Evolutionary conservation across 1,140 invertebrate species (phyloP).

Genomic region (Ceratoteleas bidentatus): DNA sequence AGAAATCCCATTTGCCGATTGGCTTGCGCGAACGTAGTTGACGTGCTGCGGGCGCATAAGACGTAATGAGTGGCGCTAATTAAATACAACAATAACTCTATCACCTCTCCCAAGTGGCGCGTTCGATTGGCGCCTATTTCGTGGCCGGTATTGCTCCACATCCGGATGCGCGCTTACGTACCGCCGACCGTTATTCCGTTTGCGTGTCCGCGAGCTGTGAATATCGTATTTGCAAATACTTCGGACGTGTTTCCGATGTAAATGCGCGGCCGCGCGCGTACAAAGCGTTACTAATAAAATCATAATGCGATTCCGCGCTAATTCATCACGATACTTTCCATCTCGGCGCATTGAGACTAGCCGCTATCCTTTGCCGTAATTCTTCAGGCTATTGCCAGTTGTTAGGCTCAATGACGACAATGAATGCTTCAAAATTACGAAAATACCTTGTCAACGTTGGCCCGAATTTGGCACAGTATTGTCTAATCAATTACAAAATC

Average conservation of each 20-base stretch:
- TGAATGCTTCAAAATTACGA: not conserved
- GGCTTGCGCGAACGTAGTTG: constrained; percentile 9
- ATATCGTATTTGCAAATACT: constrained; percentile 61
- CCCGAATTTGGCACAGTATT: too few species aligned
- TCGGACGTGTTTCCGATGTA: constrained; percentile 36
- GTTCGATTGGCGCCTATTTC: constrained; percentile 39
- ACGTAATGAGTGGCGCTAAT: constrained; percentile 20
- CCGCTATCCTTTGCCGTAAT: constrained; percentile 15
- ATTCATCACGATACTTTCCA: constrained; percentile 61
- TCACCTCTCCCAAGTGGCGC: constrained; percentile 23
- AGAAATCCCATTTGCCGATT: constrained; percentile 7
- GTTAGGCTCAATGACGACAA: constrained; percentile 14
- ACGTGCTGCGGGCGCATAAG: constrained; percentile 24
- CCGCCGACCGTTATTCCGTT: constrained; percentile 60
- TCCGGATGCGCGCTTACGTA: constrained; percentile 37
- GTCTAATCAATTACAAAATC: not conserved
- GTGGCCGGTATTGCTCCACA: constrained; percentile 47
- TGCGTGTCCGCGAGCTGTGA: constrained; percentile 56
- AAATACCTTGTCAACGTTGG: too few species aligned
- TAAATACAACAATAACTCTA: constrained; percentile 37
- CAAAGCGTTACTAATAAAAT: constrained; percentile 65
- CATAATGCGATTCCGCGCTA: constrained; percentile 55
- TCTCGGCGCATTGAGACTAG: constrained; percentile 43
- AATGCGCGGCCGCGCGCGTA: constrained; percentile 46
- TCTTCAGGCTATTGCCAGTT: constrained; percentile 8